Evolutionary conservation across 1,140 invertebrate genomes (phyloP), one percentile per base, ranked within the genome.

Genomic region (Prorops nasuta): DNA sequence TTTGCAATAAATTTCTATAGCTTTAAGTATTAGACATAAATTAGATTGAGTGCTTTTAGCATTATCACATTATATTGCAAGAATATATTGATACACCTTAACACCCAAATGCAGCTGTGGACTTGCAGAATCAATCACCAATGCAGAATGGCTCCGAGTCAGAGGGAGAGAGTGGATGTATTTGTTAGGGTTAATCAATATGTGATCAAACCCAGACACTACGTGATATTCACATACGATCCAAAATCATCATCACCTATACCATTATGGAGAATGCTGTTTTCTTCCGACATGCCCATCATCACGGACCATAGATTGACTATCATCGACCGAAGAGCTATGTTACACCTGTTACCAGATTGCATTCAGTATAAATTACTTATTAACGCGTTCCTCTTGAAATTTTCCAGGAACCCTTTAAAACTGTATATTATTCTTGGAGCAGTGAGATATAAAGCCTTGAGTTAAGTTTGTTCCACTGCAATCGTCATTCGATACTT

Each of bases 101-200:
- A 79, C 72, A 66, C 48, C 69, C 53, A 64, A 68, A 71, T 58
- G 47, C 77, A 89, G 86, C 86, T 76, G 88, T 90, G 67, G 86
- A 89, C 71, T 78, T 89, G 65, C 86, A 89, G 80, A 88, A 85
- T 60, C 87, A 89, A 76, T 83, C 84, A 49, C 80, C 85, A 52
- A 81, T 86, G 74, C 85, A 87, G 72, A 80, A 76, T 45, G 82
- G 83, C 53, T 84, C 86, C 60, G 84, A 87, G 60, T 85, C 86
- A 59, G 87, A 89, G 64, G 83, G 83, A 56, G 88, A 91, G 69
- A 83, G 86, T 52, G 86, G 87, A 63, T 91, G 88, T 73, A 86
- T 88, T 77, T 91, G 89, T 80, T 91, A 83, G 81, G 52, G 31
- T 59, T 46, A 43, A 28, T 28, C 4, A 28, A 10, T 6, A 28